These are phyloP conservation scores for Apocheima hispidaria DNA, from an alignment of 2,888 invertebrate species.

Conservation along the genomic window DNA sequence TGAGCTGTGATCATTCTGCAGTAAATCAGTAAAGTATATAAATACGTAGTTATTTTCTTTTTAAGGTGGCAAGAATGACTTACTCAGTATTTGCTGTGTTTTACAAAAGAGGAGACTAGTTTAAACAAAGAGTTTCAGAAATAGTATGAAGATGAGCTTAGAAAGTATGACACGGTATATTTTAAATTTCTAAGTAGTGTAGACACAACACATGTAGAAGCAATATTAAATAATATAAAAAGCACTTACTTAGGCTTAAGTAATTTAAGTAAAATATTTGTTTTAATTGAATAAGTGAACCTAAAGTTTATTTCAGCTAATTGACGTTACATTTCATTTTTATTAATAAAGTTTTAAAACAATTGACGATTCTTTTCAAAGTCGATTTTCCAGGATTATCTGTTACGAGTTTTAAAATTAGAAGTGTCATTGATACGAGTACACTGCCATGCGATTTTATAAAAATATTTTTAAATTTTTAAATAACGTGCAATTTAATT, in stretches of 20 bases:
- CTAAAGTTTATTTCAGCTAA: background rate
- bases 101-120: slow-evolving; percentile 67
- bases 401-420: background rate
- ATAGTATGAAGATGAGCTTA: background rate
- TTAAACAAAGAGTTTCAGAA: no score
- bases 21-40: background rate
- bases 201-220: no score
- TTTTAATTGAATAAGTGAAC: background rate
- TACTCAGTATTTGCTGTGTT: slow-evolving; percentile 80
- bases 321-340: background rate
- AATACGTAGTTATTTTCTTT: background rate
- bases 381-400: background rate
- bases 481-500: background rate
- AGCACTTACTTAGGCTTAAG: no score
- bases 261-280: no score
- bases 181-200: background rate
- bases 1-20: no score
- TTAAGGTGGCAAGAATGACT: slow-evolving; percentile 77
- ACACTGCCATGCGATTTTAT: background rate
- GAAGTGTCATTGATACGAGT: background rate
- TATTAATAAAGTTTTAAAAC: slow-evolving; percentile 27
- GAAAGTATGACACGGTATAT: background rate
- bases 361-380: slow-evolving; percentile 10
- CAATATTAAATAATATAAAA: no score
- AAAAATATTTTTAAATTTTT: background rate